A percentile compares a stretch with the other conserved stretches of the same genome.
These are phyloP conservation scores for Lepidurus packardi DNA, from an alignment of 1,140 invertebrate genomes.

Conservation along the genomic window DNA sequence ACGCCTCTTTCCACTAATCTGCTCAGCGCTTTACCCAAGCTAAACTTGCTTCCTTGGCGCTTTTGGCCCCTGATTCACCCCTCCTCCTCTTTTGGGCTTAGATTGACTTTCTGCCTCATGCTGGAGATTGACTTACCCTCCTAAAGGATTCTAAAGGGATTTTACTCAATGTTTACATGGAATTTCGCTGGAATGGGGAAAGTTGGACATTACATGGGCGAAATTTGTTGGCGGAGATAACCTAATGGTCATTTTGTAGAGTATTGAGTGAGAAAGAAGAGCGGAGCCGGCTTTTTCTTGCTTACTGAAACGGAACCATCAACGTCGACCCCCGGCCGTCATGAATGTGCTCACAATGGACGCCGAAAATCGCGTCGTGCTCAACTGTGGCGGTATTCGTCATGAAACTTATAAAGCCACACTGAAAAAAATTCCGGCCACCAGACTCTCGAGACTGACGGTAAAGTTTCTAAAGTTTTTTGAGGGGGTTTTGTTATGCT, in stretches of 20 bases:
- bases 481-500: constrained; percentile 51
- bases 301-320: background rate
- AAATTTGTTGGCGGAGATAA: background rate
- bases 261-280: background rate
- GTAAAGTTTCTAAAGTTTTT: constrained; percentile 50
- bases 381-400: constrained; percentile 96
- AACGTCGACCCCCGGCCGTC: constrained; percentile 28
- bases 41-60: constrained; percentile 7
- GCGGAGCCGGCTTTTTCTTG: background rate
- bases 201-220: no score
- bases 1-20: constrained; percentile 17
- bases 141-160: no score
- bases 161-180: no score
- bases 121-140: no score
- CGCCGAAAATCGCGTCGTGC: constrained; percentile 92
- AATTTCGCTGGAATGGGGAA: no score
- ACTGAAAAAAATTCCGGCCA: constrained; percentile 90
- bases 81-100: background rate
- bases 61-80: background rate
- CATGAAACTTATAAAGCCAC: constrained; percentile 88
- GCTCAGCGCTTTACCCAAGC: constrained; percentile 3
- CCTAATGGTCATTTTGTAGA: background rate
- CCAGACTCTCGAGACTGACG: constrained; percentile 77
- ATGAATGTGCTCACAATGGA: constrained; percentile 82
- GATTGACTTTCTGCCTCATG: background rate